These are phyloP conservation scores for Leptosomus discolor DNA, from an alignment of 2,113 vertebrate genomes.

Conservation along the genomic window DNA sequence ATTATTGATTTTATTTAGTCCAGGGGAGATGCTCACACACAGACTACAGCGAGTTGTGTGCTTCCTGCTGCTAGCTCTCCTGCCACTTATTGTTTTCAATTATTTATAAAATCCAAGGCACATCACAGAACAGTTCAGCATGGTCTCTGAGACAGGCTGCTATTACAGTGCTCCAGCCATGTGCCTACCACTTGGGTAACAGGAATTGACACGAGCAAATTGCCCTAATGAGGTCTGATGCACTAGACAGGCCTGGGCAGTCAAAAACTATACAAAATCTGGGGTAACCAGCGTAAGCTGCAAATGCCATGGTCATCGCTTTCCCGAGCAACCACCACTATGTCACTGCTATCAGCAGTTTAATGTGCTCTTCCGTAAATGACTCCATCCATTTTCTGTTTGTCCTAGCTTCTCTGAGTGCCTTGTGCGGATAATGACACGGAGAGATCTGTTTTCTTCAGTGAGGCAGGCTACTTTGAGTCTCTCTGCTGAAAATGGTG, in stretches of 20 bases:
- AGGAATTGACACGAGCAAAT: conserved; percentile 48
- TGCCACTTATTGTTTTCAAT: conserved; percentile 62
- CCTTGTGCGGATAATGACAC: background rate
- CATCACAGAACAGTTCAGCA: conserved; percentile 39
- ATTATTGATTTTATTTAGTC: conserved; percentile 67
- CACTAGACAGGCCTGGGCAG: background rate
- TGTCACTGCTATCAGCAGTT: background rate
- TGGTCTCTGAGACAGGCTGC: background rate
- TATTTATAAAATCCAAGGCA: conserved; percentile 64
- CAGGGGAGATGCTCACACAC: conserved; percentile 51
- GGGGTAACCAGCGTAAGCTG: background rate
- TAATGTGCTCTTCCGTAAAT: background rate
- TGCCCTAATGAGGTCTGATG: conserved; percentile 3
- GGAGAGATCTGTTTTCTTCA: background rate
- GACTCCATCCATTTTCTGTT: background rate
- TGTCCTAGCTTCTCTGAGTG: background rate
- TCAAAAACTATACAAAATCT: background rate
- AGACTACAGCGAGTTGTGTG: conserved; percentile 27
- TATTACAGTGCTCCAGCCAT: conserved; percentile 6
- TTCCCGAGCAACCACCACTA: background rate
- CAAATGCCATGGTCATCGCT: background rate
- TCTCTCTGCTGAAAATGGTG: background rate
- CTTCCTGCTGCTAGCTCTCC: conserved; percentile 51
- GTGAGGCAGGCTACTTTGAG: background rate
- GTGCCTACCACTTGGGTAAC: conserved; percentile 22